A percentile compares a stretch with the other conserved stretches of the same genome.
phyloP scores from a whole-genome alignment of 2,797 vertebrate genomes.

The Pangasius mekongensis region DNA sequence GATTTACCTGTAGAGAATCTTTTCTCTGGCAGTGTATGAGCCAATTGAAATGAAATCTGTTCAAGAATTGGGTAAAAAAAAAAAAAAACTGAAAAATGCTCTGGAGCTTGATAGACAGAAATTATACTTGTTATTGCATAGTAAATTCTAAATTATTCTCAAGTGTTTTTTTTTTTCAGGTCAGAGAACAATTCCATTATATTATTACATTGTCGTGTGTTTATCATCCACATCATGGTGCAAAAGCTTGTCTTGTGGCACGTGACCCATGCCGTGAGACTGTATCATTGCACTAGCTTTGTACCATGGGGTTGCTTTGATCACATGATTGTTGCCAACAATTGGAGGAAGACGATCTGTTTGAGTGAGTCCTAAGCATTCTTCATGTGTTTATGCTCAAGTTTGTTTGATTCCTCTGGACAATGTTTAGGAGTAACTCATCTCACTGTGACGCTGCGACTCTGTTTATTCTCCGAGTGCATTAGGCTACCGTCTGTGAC shows the following conservation, averaged over 20 bases:
- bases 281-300: not conserved
- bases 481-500: constrained; percentile 24
- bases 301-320: constrained; percentile 6
- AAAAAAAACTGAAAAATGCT: not conserved
- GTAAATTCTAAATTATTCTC: not conserved
- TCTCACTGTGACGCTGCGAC: not conserved
- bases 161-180: not conserved
- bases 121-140: not conserved
- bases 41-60: not conserved
- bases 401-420: constrained; percentile 34
- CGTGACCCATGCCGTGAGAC: not conserved
- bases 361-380: constrained; percentile 28
- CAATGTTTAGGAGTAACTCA: constrained; percentile 26
- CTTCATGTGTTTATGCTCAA: constrained; percentile 43
- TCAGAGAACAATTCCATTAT: not conserved
- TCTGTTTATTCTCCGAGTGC: constrained; percentile 31
- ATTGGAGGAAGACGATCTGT: constrained; percentile 43
- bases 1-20: not conserved
- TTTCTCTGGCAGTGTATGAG: not conserved
- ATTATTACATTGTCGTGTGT: not conserved
- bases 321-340: constrained; percentile 43
- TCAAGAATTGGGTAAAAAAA: not conserved
- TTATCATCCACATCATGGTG: not conserved
- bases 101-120: not conserved
- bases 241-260: not conserved